Evolutionary conservation across 2,113 vertebrate species (phyloP), one percentile per base, ranked within the genome.

Genomic region (Saccopteryx leptura): DNA sequence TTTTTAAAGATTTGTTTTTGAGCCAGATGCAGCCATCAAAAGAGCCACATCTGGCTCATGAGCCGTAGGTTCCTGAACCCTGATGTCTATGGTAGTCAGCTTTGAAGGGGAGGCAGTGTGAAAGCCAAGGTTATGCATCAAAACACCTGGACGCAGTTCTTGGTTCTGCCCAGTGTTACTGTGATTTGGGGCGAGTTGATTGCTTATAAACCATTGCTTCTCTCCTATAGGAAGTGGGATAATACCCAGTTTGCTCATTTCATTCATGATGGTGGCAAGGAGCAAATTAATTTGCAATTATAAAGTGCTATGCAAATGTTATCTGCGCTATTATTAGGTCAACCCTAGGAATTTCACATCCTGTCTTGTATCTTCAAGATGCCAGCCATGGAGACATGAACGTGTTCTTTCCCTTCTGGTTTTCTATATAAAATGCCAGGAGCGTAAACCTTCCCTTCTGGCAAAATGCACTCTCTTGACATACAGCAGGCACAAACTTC

Each of bases 351-450:
- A 39, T 74, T 48, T 88, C 46, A 56, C n/a, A 60, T 54, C 54
- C 54, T 52, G 50, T 63, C 61, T 72, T 61, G 26, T 13, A 86
- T 48, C 79, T 75, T 89, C 69, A 82, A 83, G 71, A 92, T 33
- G 60, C n/a, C 81, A 88, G 76, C 14, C 56, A 85, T 17, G 18
- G 54, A 93, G 65, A 65, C 33, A 75, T 61, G 52, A 33, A 21
- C 61, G 15, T 72, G 15, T 60, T 72, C 50, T 88, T 94, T 84
- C 13, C 78, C 60, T 94, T 69, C 65, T 82, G 48, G 33, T 7
- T 92, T 96, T 96, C 72, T 78, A 61, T 69, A 88, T 48, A 90
- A 94, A 96, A 71, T 85, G 63, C 75, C 33, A 71, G 84, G 33
- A 88, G 76, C 52, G 17, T 66, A 96, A 90, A 82, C 72, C 72